Percentiles rank a stretch among this genome's conserved stretches.
Conservation (phyloP, 2,888 invertebrate species). For the Euzetes globulus region DNA sequence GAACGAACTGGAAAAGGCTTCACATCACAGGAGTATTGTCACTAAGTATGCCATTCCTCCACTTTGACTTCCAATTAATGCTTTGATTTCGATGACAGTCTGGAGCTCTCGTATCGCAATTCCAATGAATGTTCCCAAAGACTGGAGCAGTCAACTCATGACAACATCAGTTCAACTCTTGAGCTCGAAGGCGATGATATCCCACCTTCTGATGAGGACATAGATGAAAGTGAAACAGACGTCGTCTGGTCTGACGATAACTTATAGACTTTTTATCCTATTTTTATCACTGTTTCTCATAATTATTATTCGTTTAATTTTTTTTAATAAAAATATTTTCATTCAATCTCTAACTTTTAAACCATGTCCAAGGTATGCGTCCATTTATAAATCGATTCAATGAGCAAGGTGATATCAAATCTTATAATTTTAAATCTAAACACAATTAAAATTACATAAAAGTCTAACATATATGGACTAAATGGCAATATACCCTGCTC, state of each 20-base stretch:
- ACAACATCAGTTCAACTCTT: constrained; percentile 12
- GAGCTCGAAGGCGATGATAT: constrained; percentile 45
- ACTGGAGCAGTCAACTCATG: constrained; percentile 16
- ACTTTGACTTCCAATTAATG: background rate
- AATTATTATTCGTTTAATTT: background rate
- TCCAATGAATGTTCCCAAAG: constrained; percentile 17
- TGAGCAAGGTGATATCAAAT: too few species aligned
- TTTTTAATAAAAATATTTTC: background rate
- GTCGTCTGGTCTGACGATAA: constrained; percentile 9
- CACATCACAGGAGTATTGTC: constrained; percentile 61
- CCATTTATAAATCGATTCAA: too few species aligned
- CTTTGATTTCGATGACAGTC: constrained; percentile 2
- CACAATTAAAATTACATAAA: too few species aligned
- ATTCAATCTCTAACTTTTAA: too few species aligned
- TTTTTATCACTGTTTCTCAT: too few species aligned
- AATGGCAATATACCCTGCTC: too few species aligned
- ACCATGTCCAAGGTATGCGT: too few species aligned
- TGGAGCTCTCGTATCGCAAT: constrained; percentile 38
- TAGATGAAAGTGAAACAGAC: constrained; percentile 50
- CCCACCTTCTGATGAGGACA: constrained; percentile 45
- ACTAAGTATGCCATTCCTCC: constrained; percentile 52
- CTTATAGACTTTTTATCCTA: too few species aligned
- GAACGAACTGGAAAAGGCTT: constrained; percentile 61
- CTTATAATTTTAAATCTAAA: too few species aligned
- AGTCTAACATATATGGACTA: too few species aligned